Base-by-base conservation (phyloP, 1,140 invertebrate genomes). In the Probaryconus sp. region DNA sequence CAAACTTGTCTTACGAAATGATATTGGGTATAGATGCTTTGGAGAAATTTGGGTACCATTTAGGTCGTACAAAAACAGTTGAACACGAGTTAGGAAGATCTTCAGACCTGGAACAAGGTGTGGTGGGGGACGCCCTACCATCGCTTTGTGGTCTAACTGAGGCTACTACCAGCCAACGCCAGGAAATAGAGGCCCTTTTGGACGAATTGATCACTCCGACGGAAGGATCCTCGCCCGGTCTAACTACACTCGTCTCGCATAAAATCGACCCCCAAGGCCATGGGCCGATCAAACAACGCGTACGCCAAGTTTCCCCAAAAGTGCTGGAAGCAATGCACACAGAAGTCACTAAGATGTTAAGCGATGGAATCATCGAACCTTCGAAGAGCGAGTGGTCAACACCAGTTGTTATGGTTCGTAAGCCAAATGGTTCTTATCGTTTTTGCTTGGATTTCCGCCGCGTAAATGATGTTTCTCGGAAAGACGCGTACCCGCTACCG, bases 381-480 rank as follows among this genome's bases (percentile, higher is more conserved):
- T 78, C 77, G 0, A 51, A 40, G 0, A 77, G 67, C 10, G 78
- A 79, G 11, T 89, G 82, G 77, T 58, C 76, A 5, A 79, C 79
- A 2, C 83, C 85, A 3, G 68, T 89, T 0, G 80, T 89, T 0
- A 21, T 88, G 10, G 82, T 88, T 0, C 51, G 40, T 5, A 91
- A 90, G 68, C 83, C 85, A 26, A 84, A 89, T 56, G 82, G 81
- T 0, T 64, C 50, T 0, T 71, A 78, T 2, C 13, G 89, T 3
- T 86, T 89, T 45, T 89, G 88, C 58, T 61, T 90, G 0, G 88
- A 89, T 73, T 88, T 80, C 45, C 35, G 85, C 7, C 17, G 42
- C n/a, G 28, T 90, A 0, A 91, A 91, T 68, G 18, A 42, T 0
- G 61, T 85, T 0, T 90, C 85, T 0, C 67, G 65, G 5, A 58